Base-by-base conservation (phyloP, 2,113 vertebrate species). In the Psammodynastes pulverulentus region DNA sequence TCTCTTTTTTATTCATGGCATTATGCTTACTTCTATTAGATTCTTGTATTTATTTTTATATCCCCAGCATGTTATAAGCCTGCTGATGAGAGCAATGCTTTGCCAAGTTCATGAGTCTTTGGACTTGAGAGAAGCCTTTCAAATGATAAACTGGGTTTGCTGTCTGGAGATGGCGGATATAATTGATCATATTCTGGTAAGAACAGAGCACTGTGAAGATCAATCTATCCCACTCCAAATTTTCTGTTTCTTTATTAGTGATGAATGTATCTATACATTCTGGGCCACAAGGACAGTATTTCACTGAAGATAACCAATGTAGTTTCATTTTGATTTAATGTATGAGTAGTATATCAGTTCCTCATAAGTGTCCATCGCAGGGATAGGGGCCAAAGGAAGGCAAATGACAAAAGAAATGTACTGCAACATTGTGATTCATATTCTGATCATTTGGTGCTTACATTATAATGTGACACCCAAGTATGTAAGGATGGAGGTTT, bases 1-100 rank as follows among this genome's bases (percentile, higher is more conserved):
- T 53, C 88, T 91, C 90, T 53, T 93, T 88, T 43, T 23, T 1
- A 10, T 85, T 94, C 89, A 86, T 54, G 29, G 39, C 88, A 91
- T 87, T 94, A 26, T 93, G 15, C 23, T 90, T 93, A 1, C 92
- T 96, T 94, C 62, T 94, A 91, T 93, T 91, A 94, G 12, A n/a
- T 93, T n/a, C 12, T 45, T 94, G 3, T 87, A 54, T 56, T 94
- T 90, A 51, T 91, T 45, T 93, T 95, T 43, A 43, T 51, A 29
- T 94, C 92, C 87, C 48, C 90, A 53, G 2, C 90, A 84, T 89
- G 49, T 54, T 89, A 51, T 53, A 94, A 95, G 90, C 58, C 87
- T 9, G 95, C 13, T 46, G 94, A 90, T 52, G 90, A 96, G 52
- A 3, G 1, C 15, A 56, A 90, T 51, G 24, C 87, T 93, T 93